Conservation (phyloP, 2,888 invertebrate genomes). For the Thecophora atra region DNA sequence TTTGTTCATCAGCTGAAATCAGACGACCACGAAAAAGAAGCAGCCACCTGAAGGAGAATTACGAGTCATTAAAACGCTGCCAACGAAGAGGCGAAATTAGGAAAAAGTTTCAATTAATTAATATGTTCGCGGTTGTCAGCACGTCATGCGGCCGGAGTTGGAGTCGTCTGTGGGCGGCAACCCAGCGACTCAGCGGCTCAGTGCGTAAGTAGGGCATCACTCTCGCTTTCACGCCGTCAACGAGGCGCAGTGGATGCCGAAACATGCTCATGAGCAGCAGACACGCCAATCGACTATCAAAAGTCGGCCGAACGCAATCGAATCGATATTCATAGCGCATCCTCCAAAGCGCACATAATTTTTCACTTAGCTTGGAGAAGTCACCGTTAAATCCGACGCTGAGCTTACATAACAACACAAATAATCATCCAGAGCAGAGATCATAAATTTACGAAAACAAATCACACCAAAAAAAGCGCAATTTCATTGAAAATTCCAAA, state of each 20-base stretch:
- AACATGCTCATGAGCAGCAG: neutral
- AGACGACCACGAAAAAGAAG: neutral
- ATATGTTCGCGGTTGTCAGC: neutral
- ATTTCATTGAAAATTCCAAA: conserved; percentile 23
- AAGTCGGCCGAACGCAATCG: conserved; percentile 11
- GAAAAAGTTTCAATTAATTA: no score
- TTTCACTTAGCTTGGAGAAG: neutral
- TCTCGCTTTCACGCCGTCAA: conserved; percentile 38
- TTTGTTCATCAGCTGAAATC: neutral
- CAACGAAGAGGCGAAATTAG: neutral
- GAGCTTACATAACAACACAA: conserved; percentile 7
- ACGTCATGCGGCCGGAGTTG: no score
- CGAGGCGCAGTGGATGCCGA: neutral
- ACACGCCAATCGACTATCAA: neutral
- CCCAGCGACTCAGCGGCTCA: conserved; percentile 43
- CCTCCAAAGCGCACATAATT: neutral
- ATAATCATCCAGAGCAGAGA: no score
- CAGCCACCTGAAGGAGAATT: neutral
- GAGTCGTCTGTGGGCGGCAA: neutral
- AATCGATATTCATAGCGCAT: conserved; percentile 20
- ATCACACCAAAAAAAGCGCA: neutral
- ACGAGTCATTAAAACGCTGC: neutral
- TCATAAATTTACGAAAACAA: neutral
- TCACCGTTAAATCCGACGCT: neutral
- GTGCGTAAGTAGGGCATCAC: conserved; percentile 47